Evolutionary conservation across 2,113 vertebrate genomes (phyloP).

Genomic region (Petaurus breviceps): DNA sequence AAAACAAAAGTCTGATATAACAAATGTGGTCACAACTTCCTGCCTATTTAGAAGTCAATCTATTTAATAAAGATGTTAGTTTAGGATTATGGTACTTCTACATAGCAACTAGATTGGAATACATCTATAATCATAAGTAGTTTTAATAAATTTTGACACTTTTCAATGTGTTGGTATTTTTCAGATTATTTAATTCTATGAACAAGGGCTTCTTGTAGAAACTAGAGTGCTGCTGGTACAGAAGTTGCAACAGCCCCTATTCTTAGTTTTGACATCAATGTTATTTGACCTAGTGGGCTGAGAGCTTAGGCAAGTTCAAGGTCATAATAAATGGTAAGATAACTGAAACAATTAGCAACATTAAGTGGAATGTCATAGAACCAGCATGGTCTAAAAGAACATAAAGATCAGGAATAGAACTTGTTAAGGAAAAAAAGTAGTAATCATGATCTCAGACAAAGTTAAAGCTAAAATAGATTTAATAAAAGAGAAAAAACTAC

Average conservation of each 20-base stretch:
- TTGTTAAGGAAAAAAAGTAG: too few species aligned
- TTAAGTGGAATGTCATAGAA: not conserved
- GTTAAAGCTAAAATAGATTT: too few species aligned
- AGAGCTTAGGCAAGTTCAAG: constrained; percentile 9
- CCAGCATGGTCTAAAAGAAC: not conserved
- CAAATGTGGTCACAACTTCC: constrained; percentile 24
- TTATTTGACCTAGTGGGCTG: not conserved
- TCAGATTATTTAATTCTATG: constrained; percentile 4
- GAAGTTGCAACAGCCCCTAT: constrained; percentile 7
- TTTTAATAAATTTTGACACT: constrained; percentile 30
- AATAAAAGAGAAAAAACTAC: too few species aligned
- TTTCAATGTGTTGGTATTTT: constrained; percentile 3
- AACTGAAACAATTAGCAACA: constrained; percentile 15
- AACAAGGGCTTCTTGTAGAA: not conserved
- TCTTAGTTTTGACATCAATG: not conserved
- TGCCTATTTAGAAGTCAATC: constrained; percentile 3
- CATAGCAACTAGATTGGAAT: not conserved
- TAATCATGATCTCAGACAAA: too few species aligned
- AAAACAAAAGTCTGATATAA: too few species aligned
- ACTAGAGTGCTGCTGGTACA: not conserved
- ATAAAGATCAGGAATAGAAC: too few species aligned
- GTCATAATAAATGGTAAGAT: not conserved
- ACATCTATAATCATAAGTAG: not conserved
- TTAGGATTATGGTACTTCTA: not conserved
- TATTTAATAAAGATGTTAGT: not conserved